Percentiles rank a stretch among this genome's conserved stretches.
Evolutionary conservation across 1,140 invertebrate genomes (phyloP).

Genomic region (Macrotrachela quadricornifera): DNA sequence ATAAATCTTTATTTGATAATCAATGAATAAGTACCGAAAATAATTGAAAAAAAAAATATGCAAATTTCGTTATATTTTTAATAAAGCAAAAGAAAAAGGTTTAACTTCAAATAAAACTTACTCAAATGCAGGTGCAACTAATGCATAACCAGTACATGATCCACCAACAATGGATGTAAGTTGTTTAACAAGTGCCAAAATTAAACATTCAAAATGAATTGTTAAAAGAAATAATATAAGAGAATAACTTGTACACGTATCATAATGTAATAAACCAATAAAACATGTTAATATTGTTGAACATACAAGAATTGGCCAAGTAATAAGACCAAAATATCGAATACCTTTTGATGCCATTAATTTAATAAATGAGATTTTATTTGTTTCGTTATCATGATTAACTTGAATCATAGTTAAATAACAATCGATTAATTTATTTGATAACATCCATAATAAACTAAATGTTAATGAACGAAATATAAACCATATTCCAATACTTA

Average conservation of each 20-base stretch:
- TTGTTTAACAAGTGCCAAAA: constrained; percentile 19
- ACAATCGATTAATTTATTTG: constrained; percentile 22
- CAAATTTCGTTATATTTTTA: too few relatives aligned
- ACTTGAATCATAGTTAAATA: constrained; percentile 12
- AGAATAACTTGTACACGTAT: constrained; percentile 17
- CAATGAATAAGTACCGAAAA: too few relatives aligned
- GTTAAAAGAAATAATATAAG: constrained; percentile 16
- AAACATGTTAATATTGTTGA: constrained; percentile 16
- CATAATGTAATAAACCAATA: constrained; percentile 18
- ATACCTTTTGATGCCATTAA: constrained; percentile 20
- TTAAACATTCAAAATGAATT: constrained; percentile 17
- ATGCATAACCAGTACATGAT: constrained; percentile 22
- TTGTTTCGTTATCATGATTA: constrained; percentile 13
- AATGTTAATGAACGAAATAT: constrained; percentile 19
- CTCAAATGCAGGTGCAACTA: constrained; percentile 19
- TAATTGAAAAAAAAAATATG: too few relatives aligned
- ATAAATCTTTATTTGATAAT: too few relatives aligned
- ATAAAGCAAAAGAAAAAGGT: too few relatives aligned
- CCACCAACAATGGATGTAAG: constrained; percentile 21
- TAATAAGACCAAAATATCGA: constrained; percentile 22
- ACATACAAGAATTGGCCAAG: constrained; percentile 16
- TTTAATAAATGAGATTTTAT: constrained; percentile 18
- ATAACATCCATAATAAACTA: constrained; percentile 21
- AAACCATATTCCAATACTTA: constrained; percentile 18
- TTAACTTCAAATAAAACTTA: too few relatives aligned